A percentile compares a stretch with the other conserved stretches of the same genome.
These are phyloP conservation scores for Protonibea diacanthus DNA, from an alignment of 2,797 vertebrate species.

Conservation along the genomic window DNA sequence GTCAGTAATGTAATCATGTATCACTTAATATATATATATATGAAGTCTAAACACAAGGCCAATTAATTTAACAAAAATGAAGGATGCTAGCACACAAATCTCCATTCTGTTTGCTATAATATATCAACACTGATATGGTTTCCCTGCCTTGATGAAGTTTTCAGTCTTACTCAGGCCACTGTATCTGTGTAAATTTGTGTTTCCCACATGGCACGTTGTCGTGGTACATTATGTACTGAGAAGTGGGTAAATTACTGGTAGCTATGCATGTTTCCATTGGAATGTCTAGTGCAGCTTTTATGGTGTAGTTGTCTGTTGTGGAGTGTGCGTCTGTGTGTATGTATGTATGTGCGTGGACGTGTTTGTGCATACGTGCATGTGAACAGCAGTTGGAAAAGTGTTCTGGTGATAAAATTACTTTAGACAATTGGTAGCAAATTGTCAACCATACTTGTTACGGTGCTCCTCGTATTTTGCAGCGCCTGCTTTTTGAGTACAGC, in stretches of 20 bases:
- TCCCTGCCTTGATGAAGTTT: constrained; percentile 55
- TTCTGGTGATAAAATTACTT: constrained; percentile 58
- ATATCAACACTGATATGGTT: constrained; percentile 51
- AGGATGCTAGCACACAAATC: constrained; percentile 77
- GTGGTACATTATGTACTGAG: constrained; percentile 66
- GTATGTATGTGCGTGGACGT: constrained; percentile 49
- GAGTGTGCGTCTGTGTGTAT: constrained; percentile 46
- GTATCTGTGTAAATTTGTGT: constrained; percentile 53
- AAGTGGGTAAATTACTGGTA: constrained; percentile 69
- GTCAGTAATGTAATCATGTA: constrained; percentile 80
- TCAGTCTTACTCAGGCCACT: constrained; percentile 62
- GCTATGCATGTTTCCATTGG: constrained; percentile 73
- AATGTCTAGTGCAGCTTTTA: constrained; percentile 78
- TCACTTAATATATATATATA: constrained; percentile 65
- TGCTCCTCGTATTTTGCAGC: constrained; percentile 64
- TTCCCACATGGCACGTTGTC: constrained; percentile 54
- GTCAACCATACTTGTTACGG: constrained; percentile 77
- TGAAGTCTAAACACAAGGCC: constrained; percentile 77
- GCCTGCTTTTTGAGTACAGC: constrained; percentile 45
- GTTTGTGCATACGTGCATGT: constrained; percentile 54
- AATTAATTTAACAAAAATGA: constrained; percentile 76
- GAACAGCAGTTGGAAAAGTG: constrained; percentile 58
- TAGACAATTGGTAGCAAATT: constrained; percentile 58
- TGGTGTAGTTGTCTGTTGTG: constrained; percentile 55
- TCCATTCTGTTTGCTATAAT: constrained; percentile 61